Evolutionary conservation across 1,140 invertebrate species (phyloP).

Genomic region (Drosophila elegans): DNA sequence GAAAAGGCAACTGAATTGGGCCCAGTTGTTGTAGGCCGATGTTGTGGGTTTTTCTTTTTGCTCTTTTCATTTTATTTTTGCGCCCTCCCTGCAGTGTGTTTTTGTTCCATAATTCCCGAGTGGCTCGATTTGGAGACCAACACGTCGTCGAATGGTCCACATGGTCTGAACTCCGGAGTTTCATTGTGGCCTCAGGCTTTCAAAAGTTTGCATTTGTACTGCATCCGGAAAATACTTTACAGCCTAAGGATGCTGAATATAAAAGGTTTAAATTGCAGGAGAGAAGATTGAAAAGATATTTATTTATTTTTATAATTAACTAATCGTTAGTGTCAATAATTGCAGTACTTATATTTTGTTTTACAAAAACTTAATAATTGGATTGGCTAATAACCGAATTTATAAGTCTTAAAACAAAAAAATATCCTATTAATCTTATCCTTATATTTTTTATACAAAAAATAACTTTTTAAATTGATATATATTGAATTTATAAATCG

Average conservation of each 20-base stretch:
- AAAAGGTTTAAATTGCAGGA: background rate
- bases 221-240: conserved; percentile 15
- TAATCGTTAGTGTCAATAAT: too few species aligned
- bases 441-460: too few species aligned
- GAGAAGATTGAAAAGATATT: too few species aligned
- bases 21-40: conserved; percentile 5
- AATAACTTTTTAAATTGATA: too few species aligned
- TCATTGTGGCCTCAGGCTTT: conserved; percentile 18
- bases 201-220: conserved; percentile 15
- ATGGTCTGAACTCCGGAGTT: background rate
- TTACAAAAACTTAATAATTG: too few species aligned
- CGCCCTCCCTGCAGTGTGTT: conserved; percentile 22
- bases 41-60: conserved; percentile 15
- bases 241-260: conserved; percentile 1
- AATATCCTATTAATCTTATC: too few species aligned
- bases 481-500: too few species aligned
- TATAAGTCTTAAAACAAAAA: too few species aligned
- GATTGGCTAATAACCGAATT: too few species aligned
- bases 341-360: too few species aligned
- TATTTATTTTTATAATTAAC: too few species aligned
- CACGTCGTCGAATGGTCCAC: conserved; percentile 36
- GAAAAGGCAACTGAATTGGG: conserved; percentile 15
- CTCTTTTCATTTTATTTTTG: conserved; percentile 31
- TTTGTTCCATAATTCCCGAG: conserved; percentile 5
- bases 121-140: conserved; percentile 52